A percentile compares a stretch with the other conserved stretches of the same genome.
These are phyloP conservation scores for Harpalus rufipes DNA, from an alignment of 2,888 invertebrate species.

Conservation along the genomic window DNA sequence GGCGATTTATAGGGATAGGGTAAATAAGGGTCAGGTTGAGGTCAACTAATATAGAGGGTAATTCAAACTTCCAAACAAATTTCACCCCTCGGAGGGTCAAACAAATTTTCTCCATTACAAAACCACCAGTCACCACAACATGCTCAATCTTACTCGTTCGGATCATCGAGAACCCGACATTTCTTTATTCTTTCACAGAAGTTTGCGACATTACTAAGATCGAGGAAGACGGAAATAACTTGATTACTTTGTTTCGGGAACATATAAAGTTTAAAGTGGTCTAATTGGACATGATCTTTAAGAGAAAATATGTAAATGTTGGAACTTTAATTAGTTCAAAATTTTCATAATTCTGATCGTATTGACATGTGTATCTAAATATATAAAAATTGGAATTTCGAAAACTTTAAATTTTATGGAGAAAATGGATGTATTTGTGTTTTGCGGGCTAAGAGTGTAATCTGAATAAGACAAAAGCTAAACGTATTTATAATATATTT, in stretches of 20 bases:
- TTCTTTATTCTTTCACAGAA: neutral
- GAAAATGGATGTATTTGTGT: neutral
- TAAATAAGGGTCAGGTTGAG: slow-evolving; percentile 33
- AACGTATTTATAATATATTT: neutral
- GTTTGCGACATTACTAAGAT: neutral
- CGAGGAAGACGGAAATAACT: neutral
- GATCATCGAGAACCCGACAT: neutral
- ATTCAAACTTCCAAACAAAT: slow-evolving; percentile 46
- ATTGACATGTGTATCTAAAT: too few species aligned
- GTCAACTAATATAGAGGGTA: slow-evolving; percentile 34
- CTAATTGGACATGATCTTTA: slow-evolving; percentile 4
- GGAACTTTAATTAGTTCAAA: too few species aligned
- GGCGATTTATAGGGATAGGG: neutral
- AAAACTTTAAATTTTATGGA: too few species aligned
- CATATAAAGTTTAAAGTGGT: neutral
- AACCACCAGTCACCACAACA: slow-evolving; percentile 27
- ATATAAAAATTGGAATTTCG: too few species aligned
- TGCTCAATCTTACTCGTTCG: slow-evolving; percentile 10
- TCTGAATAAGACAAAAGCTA: neutral
- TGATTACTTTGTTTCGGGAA: neutral
- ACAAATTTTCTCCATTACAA: slow-evolving; percentile 43
- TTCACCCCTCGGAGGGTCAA: slow-evolving; percentile 23
- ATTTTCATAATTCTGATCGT: too few species aligned
- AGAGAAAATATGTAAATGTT: neutral
- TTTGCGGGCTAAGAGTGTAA: neutral